Percentiles rank a stretch among this genome's conserved stretches.
Evolutionary conservation across 2,797 vertebrate species (phyloP).

Genomic region (Squalus acanthias): DNA sequence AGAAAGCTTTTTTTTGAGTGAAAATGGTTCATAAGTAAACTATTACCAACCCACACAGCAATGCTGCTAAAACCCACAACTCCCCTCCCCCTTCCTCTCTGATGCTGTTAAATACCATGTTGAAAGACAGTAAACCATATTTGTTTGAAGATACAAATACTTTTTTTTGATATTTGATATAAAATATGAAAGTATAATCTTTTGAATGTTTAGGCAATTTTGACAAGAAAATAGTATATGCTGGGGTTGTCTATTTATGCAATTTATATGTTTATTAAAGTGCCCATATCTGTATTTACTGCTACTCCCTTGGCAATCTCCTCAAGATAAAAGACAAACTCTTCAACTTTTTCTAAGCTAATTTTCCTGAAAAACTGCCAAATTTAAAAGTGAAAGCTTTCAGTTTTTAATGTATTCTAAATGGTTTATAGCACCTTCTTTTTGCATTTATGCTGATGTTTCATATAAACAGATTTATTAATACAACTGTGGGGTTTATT

Average conservation of each 20-base stretch:
- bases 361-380: neutral
- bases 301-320: neutral
- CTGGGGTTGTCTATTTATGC: neutral
- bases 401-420: neutral
- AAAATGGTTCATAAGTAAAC: neutral
- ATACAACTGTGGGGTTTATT: neutral
- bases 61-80: neutral
- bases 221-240: neutral
- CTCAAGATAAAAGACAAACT: neutral
- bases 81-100: neutral
- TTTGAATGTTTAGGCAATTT: neutral
- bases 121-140: neutral
- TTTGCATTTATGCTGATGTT: neutral
- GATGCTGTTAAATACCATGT: neutral
- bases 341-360: neutral
- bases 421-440: neutral
- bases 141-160: neutral
- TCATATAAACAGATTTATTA: neutral
- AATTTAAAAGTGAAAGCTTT: neutral
- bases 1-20: neutral
- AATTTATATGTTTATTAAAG: neutral
- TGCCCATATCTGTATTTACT: neutral
- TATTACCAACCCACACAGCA: conserved; percentile 3
- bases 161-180: neutral
- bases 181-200: neutral